These are phyloP conservation scores for Diarsia rubi DNA, from an alignment of 2,888 invertebrate species.

Conservation along the genomic window DNA sequence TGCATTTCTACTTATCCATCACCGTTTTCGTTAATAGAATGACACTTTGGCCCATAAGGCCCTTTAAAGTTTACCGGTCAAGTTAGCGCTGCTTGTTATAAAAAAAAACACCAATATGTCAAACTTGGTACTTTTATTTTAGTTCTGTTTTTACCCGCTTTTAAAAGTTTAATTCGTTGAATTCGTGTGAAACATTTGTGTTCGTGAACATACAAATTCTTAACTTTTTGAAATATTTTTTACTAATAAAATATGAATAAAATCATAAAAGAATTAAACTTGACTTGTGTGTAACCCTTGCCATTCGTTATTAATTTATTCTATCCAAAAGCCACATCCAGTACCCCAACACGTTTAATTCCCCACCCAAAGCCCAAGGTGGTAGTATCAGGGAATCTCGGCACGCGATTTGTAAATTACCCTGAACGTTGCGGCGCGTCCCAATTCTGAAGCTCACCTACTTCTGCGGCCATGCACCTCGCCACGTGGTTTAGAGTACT, in stretches of 20 bases:
- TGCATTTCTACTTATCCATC: background rate
- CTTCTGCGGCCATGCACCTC: slow-evolving; percentile 54
- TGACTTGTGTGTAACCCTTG: background rate
- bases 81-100: background rate
- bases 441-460: slow-evolving; percentile 58
- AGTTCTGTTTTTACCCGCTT: background rate
- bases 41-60: background rate
- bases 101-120: background rate
- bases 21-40: background rate
- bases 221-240: background rate
- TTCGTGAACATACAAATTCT: background rate
- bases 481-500: slow-evolving; percentile 27
- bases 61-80: background rate
- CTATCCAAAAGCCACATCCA: slow-evolving; percentile 28
- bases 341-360: background rate
- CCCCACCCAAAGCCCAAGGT: slow-evolving; percentile 23
- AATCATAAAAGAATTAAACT: background rate
- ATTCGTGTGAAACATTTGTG: background rate
- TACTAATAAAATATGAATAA: background rate
- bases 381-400: slow-evolving; percentile 62
- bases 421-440: slow-evolving; percentile 53
- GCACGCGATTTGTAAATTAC: slow-evolving; percentile 82
- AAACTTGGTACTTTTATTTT: background rate
- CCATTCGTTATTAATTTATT: background rate
- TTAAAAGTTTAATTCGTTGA: background rate